Conservation (phyloP, 2,113 vertebrate genomes). For the Hassar affinis region DNA sequence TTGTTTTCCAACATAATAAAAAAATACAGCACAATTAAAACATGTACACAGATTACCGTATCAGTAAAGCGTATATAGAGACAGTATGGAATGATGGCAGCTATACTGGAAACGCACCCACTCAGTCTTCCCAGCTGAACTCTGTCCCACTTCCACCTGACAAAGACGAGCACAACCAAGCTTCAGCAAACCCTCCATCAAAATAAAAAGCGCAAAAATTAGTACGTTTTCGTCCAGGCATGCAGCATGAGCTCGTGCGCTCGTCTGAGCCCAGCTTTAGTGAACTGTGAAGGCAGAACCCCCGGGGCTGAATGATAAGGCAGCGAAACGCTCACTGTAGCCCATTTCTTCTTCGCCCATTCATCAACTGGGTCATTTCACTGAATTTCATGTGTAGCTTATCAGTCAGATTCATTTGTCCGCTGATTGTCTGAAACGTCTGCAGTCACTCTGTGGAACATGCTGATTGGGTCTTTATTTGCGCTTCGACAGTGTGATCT, state of each 20-base stretch:
- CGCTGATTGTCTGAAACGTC: constrained; percentile 29
- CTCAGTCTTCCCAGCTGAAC: not conserved
- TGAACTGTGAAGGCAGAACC: constrained; percentile 42
- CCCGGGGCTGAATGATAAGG: constrained; percentile 44
- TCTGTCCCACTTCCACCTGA: constrained; percentile 29
- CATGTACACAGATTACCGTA: constrained; percentile 45
- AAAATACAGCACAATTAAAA: constrained; percentile 51
- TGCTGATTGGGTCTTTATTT: constrained; percentile 1
- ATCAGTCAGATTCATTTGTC: constrained; percentile 30
- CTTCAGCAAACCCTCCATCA: constrained; percentile 28
- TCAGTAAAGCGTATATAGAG: constrained; percentile 54
- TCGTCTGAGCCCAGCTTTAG: not conserved
- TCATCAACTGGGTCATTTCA: constrained; percentile 23
- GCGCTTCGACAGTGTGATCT: constrained; percentile 17
- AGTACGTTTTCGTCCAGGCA: not conserved
- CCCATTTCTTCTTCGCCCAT: not conserved
- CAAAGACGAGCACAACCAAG: constrained; percentile 21
- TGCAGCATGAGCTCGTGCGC: not conserved
- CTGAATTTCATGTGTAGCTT: constrained; percentile 40
- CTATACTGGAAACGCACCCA: constrained; percentile 22
- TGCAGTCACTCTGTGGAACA: not conserved
- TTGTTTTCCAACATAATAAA: constrained; percentile 47
- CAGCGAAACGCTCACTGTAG: constrained; percentile 41
- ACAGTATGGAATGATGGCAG: constrained; percentile 60
- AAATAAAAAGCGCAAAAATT: constrained; percentile 31